Base-by-base conservation (phyloP, 1,140 invertebrate species). In the Brachionus rubens region DNA sequence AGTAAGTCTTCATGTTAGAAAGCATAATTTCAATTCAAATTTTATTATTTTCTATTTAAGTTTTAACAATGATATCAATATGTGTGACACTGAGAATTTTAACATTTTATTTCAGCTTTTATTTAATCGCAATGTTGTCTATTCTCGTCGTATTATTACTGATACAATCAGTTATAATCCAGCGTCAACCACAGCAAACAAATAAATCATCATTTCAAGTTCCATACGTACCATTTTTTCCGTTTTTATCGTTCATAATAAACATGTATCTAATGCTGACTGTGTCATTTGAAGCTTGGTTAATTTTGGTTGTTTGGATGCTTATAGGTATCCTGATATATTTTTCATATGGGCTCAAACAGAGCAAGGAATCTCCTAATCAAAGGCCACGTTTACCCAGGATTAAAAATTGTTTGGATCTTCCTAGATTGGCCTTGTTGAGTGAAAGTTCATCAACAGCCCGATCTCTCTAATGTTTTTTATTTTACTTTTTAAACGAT, bases 201-300 rank as follows among this genome's bases (percentile, higher is more conserved):
- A 80, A 79, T 14, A 79, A 78, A 26, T 72, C 82, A 28, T 78
- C 80, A 68, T 83, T 82, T 77, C 79, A 79, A 59, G 78, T 81
- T 7, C 83, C 83, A 4, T 81, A 81, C 26, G 80, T 84, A 14
- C 83, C 83, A 9, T 78, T 82, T 26, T 65, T 83, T 16, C 83
- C 83, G 7, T 67, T 82, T 6, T 40, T 80, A 9, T 79, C 80
- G 1, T 78, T 83, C 10, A 77, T 81, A 36, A 65, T 82, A 3
- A 82, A 82, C 68, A 79, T 81, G 26, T 80, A 81, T 41, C 77
- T 85, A 54, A 78, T 84, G 77, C 72, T 82, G 14, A 78, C 79
- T 14, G 78, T 85, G 30, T 80, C 82, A 21, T 75, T 56, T 33
- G 77, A 76, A 33, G 81, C 81, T n/a, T 85, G 83, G 82, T 59